Base-by-base conservation (phyloP, 1,140 invertebrate species). In the Drosophila kurseongensis region DNA sequence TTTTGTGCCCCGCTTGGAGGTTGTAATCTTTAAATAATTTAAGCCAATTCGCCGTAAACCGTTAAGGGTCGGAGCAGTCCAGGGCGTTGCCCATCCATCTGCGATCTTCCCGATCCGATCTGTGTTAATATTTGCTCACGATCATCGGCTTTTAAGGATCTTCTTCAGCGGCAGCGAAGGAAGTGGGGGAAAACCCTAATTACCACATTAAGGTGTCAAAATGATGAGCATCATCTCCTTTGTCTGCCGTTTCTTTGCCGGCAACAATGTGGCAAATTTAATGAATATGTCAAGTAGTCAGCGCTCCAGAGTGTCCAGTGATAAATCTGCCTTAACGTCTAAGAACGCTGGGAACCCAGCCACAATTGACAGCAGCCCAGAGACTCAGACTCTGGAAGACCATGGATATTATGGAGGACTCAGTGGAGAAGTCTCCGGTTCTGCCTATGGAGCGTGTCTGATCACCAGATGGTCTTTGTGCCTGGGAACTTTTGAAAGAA, bases 181-280 rank as follows among this genome's bases (percentile, higher is more conserved):
- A 10, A 68, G 40, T 44, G 32, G 35, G 13, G 41, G 9, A 68
- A 79, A 80, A 84, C 88, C 88, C 88, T 91, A 91, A 91, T 91
- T 91, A 91, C 88, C 74, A 88, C 83, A 91, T 91, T 91, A 91
- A 91, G 80, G 83, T 91, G 88, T 91, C 88, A 90, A 91, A 91
- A 90, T 84, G 82, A 89, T 90, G 80, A 62, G 73, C 80, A 88
- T 82, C 82, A 48, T 48, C 65, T 57, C 63, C 82, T 79, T 77
- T 77, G 75, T 76, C 63, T 73, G 55, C 56, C 42, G 18, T 65
- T 67, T 47, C 48, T 52, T 52, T 52, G 57, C 44, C 54, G 55
- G 66, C 82, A 86, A 86, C 84, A 86, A 86, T 86, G 83, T 86
- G 84, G 83, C 83, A 86, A 86, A 86, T 86, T 88, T 86, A 86